Base-by-base conservation (phyloP, 2,888 invertebrate species). In the Eupeodes luniger region DNA sequence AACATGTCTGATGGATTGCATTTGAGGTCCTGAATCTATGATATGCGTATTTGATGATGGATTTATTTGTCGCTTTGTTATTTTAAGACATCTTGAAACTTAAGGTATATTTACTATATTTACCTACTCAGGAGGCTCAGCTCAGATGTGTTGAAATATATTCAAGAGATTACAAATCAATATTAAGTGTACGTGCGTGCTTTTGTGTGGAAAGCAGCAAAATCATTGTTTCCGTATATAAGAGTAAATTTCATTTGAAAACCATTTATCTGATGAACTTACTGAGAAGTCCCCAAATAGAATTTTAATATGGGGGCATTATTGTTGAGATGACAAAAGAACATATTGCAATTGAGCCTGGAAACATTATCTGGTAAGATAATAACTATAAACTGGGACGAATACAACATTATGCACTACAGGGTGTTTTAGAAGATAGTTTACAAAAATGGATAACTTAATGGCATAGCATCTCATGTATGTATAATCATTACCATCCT, bases 21-120 rank as follows among this genome's bases (percentile, higher is more conserved):
- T 55, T 27, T 55, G 70, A 44, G 44, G 40, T 44, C 19, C 11
- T 40, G 16, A 9, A 27, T 44, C 19, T 40, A 9, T 62, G 40
- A 44, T 59, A 40, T 62, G 5, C 14, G 14, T 5, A 36, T 67
- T n/a, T n/a, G 2, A n/a, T 70, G 55, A 19, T 70, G 70, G 44
- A 70, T 70, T 70, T 70, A 70, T 70, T 6, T 55, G 55, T 14
- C 44, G 55, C 55, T 55, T 55, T 70, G 55, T 55, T 55, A 12
- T 40, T 19, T 44, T 19, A 70, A 44, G 19, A 67, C n/a, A 70
- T 55, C 19, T 70, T 44, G 14, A 16, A 27, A 51, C 34, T 70
- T 44, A 70, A 55, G 44, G 44, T 70, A 70, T 70, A 27, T 70
- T 70, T 40, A 40, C 40, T 40, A 40, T 40, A 40, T 40, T 40